A percentile compares a stretch with the other conserved stretches of the same genome.
Conservation (phyloP, 2,113 vertebrate genomes). For the Tetrao urogallus region DNA sequence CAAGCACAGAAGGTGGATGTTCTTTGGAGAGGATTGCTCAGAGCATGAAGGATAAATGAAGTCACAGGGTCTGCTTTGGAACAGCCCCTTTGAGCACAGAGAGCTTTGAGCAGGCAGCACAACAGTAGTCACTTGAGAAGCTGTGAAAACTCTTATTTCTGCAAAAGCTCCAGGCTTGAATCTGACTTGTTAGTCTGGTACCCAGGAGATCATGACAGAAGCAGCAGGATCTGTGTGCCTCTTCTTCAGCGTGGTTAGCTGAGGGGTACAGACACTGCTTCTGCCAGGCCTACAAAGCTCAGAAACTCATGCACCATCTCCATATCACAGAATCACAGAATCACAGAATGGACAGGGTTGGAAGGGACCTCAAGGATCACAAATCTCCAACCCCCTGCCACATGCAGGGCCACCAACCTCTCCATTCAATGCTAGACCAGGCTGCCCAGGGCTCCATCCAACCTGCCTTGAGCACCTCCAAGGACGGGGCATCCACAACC, state of each 20-base stretch:
- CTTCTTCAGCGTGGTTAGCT: background rate
- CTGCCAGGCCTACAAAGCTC: background rate
- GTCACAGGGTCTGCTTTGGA: background rate
- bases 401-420: no score
- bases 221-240: background rate
- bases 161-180: background rate
- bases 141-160: background rate
- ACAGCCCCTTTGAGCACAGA: background rate
- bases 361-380: no score
- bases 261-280: background rate
- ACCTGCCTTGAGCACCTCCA: no score
- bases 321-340: no score
- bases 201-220: background rate
- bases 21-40: background rate
- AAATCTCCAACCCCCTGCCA: no score
- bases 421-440: no score
- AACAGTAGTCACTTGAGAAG: background rate
- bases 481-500: no score
- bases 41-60: background rate
- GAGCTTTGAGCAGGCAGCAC: background rate
- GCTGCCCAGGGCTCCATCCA: no score
- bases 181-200: background rate
- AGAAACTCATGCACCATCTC: fast-evolving
- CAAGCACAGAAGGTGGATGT: background rate
- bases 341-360: no score